Percentiles rank a stretch among this genome's conserved stretches.
These are phyloP conservation scores for Thamnophis elegans DNA, from an alignment of 2,797 vertebrate species.

Conservation along the genomic window DNA sequence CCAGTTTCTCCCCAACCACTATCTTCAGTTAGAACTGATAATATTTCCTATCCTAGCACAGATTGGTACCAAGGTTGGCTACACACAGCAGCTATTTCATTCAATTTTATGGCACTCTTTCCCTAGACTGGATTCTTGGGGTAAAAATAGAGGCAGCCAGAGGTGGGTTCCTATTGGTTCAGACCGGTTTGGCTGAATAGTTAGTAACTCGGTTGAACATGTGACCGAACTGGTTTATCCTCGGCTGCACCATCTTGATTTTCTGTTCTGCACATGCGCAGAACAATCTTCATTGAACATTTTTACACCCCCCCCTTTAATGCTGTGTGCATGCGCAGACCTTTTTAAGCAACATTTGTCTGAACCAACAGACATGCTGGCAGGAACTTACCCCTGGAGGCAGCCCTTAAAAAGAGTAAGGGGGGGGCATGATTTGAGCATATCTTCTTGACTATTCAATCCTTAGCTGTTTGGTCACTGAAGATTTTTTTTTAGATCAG, in stretches of 20 bases:
- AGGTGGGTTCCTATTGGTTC: too few species aligned
- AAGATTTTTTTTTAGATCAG: neutral
- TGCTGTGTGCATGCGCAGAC: too few species aligned
- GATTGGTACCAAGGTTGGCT: constrained; percentile 43
- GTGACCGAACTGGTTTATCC: too few species aligned
- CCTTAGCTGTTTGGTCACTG: neutral
- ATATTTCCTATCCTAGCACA: constrained; percentile 59
- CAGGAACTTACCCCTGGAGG: too few species aligned
- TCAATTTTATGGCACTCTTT: constrained; percentile 3
- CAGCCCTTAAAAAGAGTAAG: neutral
- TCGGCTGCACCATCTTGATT: too few species aligned
- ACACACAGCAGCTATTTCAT: constrained; percentile 9
- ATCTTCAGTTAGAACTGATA: constrained; percentile 62
- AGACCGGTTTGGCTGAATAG: too few species aligned
- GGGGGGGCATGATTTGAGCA: neutral
- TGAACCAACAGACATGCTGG: too few species aligned
- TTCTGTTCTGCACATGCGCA: too few species aligned
- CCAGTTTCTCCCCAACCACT: constrained; percentile 71
- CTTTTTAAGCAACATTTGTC: too few species aligned
- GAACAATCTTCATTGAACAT: too few species aligned
- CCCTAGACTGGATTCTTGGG: neutral
- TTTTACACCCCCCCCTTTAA: too few species aligned
- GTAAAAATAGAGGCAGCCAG: neutral
- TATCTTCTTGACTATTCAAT: neutral
- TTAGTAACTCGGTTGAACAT: too few species aligned